Evolutionary conservation across 2,797 vertebrate genomes (phyloP), one percentile per base, ranked within the genome.

Genomic region (Streptopelia turtur): DNA sequence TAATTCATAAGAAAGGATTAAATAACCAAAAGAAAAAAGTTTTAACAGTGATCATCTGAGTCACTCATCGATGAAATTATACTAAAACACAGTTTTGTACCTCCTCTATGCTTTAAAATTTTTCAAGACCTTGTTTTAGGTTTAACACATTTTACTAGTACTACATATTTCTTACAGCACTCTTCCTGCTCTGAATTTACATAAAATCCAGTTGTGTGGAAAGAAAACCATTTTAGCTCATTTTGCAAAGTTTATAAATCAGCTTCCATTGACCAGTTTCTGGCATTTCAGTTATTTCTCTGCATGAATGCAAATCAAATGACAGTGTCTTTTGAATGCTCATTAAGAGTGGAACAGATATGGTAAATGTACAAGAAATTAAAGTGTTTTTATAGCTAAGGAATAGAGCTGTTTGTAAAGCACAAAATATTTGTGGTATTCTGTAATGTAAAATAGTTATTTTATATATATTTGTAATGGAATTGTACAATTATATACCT

Each of bases 161-260:
- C n/a, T 14, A 1, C n/a, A 5, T 23, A 3, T 33, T 72, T 76
- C 13, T 82, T 37, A 17, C 3, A 47, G 4, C 4, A 65, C 0
- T 24, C 66, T 65, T 74, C 13, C 6, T 66, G 12, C 10, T 27
- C 35, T 59, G 22, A 83, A 39, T 33, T 72, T 70, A 47, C 8
- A 11, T 50, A 55, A 89, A 86, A 74, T 13, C 0, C 7, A 25
- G 4, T 17, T 90, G 11, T 5, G 59, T 60, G 59, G 59, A 76
- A 92, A 52, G 11, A 59, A 85, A 64, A 25, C 0, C 0, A 25
- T 76, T 78, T 27, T 5, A 33, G 14, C 3, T 52, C 5, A 41
- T 53, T 68, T 78, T 86, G 13, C 5, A 28, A 63, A 68, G 9
- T 47, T 87, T 61, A 33, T 33, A 81, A 81, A 76, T 57, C 3